Conservation (phyloP, 1,140 invertebrate genomes). For the Carposina sasakii region DNA sequence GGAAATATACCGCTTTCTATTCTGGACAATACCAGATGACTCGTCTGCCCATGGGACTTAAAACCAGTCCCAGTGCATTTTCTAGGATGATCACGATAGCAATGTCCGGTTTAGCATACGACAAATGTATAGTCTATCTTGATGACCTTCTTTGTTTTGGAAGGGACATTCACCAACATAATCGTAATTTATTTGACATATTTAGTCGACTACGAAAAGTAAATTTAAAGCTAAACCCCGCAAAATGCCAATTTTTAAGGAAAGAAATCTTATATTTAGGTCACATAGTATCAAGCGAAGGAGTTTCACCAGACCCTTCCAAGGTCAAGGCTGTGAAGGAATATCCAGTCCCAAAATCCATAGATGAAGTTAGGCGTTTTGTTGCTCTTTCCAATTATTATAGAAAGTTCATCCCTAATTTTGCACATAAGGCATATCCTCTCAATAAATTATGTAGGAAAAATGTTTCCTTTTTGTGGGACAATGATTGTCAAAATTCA, state of each 20-base stretch:
- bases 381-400: background rate
- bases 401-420: background rate
- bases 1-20: background rate
- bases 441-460: background rate
- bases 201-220: background rate
- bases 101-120: background rate
- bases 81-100: background rate
- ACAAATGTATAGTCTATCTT: constrained; percentile 1
- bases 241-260: background rate
- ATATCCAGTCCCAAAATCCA: background rate
- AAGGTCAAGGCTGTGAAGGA: background rate
- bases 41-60: background rate
- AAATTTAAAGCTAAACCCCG: background rate
- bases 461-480: background rate
- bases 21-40: constrained; percentile 1
- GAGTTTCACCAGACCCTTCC: background rate
- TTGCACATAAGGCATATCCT: background rate
- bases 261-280: constrained; percentile 2
- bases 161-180: background rate
- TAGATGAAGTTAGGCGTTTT: constrained; percentile 1
- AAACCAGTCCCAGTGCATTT: constrained; percentile 1
- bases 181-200: background rate
- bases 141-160: background rate
- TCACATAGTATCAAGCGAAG: background rate
- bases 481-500: background rate